Evolutionary conservation across 2,888 invertebrate species (phyloP).

Genomic region (Campoplex capitator): DNA sequence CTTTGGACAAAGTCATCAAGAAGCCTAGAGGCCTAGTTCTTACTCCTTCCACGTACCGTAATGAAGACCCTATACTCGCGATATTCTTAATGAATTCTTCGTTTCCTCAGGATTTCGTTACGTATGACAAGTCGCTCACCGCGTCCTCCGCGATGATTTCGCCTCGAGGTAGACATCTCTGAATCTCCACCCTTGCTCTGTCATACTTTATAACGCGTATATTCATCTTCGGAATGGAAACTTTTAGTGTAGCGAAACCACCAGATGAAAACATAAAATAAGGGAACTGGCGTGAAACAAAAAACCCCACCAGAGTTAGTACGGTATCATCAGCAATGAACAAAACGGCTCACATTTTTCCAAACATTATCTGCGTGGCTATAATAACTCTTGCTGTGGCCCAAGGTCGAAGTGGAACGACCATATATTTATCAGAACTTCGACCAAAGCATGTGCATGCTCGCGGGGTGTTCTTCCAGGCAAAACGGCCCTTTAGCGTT

Average conservation of each 20-base stretch:
- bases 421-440: constrained; percentile 18
- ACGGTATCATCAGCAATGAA: constrained; percentile 47
- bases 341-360: constrained; percentile 42
- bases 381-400: constrained; percentile 52
- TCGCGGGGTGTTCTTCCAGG: constrained; percentile 46
- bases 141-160: constrained; percentile 29
- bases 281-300: constrained; percentile 51
- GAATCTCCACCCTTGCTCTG: constrained; percentile 42
- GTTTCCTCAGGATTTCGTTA: constrained; percentile 1
- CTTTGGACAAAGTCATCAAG: constrained; percentile 26
- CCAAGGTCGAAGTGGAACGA: not conserved
- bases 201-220: constrained; percentile 32
- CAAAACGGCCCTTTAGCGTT: constrained; percentile 71
- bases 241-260: constrained; percentile 54
- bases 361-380: constrained; percentile 48
- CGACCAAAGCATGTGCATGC: constrained; percentile 43
- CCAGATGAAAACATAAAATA: constrained; percentile 50
- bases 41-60: constrained; percentile 14
- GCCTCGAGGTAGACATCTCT: constrained; percentile 35
- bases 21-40: constrained; percentile 14
- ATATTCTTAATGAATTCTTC: constrained; percentile 63
- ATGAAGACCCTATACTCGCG: constrained; percentile 32
- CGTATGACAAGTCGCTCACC: constrained; percentile 44
- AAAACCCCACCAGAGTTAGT: constrained; percentile 16
- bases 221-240: constrained; percentile 66